phyloP scores from a whole-genome alignment of 2,113 vertebrate genomes.

The Anarhynchus alexandrinus region DNA sequence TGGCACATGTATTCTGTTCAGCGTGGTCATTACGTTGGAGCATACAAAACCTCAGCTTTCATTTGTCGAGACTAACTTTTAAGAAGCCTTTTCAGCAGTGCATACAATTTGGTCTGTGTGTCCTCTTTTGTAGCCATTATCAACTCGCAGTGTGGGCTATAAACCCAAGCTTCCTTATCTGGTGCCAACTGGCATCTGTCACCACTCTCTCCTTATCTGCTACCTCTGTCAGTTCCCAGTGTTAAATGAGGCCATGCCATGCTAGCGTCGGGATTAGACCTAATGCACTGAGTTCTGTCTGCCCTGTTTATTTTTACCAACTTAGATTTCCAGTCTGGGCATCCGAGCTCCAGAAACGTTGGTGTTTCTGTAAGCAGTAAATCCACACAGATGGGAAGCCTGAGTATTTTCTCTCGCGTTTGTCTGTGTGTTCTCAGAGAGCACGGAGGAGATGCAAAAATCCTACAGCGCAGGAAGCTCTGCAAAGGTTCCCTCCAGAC shows the following conservation, averaged over 20 bases:
- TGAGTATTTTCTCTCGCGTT: neutral
- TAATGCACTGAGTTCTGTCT: slow-evolving; percentile 39
- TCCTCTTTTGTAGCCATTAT: slow-evolving; percentile 30
- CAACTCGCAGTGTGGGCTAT: neutral
- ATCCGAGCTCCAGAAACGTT: neutral
- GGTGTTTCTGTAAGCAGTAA: neutral
- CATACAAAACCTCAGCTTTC: neutral
- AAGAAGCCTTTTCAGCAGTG: slow-evolving; percentile 40
- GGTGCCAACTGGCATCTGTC: slow-evolving; percentile 61
- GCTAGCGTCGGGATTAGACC: neutral
- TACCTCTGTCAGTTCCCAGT: slow-evolving; percentile 46
- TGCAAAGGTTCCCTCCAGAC: neutral
- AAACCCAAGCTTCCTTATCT: slow-evolving; percentile 36
- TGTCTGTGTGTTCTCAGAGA: neutral
- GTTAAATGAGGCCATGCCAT: slow-evolving; percentile 1
- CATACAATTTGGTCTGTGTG: slow-evolving; percentile 24
- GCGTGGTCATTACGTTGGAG: neutral
- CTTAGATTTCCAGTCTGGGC: neutral
- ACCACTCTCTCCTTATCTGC: slow-evolving; percentile 42
- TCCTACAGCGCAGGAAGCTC: neutral
- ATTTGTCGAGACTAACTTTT: neutral
- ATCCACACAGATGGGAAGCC: neutral
- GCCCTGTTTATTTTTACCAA: slow-evolving; percentile 53
- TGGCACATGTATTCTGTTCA: neutral
- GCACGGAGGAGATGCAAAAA: neutral